These are phyloP conservation scores for Centropus unirufus DNA, from an alignment of 2,113 vertebrate species.

Conservation along the genomic window DNA sequence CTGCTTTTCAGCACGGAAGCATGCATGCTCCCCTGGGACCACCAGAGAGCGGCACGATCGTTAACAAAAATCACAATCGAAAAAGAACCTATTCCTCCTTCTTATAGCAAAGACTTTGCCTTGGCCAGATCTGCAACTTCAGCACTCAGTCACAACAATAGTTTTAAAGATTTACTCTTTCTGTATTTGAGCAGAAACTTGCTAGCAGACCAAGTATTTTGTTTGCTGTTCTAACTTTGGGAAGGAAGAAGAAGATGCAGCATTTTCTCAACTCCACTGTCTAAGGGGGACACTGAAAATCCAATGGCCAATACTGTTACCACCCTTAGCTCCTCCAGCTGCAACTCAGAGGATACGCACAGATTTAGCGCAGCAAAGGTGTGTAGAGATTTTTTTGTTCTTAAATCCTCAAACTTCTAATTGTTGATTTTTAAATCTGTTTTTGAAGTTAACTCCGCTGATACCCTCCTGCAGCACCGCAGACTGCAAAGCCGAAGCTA, in stretches of 20 bases:
- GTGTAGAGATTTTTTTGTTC: not conserved
- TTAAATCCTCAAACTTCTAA: not conserved
- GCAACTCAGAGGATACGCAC: not conserved
- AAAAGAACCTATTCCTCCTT: not conserved
- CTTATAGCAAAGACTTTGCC: not conserved
- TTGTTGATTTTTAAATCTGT: not conserved
- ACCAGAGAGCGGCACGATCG: not conserved
- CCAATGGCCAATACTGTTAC: rapidly evolving
- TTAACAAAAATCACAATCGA: not conserved
- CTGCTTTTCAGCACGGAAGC: not conserved
- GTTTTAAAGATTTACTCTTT: not conserved
- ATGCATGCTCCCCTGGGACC: not conserved
- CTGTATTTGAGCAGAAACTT: not conserved
- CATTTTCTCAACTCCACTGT: not conserved
- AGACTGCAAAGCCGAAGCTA: not conserved
- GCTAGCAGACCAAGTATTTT: not conserved
- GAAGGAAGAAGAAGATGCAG: not conserved
- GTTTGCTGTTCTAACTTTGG: not conserved
- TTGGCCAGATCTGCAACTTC: not conserved
- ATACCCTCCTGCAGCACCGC: not conserved
- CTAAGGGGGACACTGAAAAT: not conserved
- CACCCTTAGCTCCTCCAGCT: not conserved
- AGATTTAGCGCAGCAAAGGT: not conserved
- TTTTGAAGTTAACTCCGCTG: not conserved
- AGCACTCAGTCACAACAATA: not conserved